A percentile compares a stretch with the other conserved stretches of the same genome.
phyloP scores from a whole-genome alignment of 2,888 invertebrate species.

The Clepsis dumicolana region DNA sequence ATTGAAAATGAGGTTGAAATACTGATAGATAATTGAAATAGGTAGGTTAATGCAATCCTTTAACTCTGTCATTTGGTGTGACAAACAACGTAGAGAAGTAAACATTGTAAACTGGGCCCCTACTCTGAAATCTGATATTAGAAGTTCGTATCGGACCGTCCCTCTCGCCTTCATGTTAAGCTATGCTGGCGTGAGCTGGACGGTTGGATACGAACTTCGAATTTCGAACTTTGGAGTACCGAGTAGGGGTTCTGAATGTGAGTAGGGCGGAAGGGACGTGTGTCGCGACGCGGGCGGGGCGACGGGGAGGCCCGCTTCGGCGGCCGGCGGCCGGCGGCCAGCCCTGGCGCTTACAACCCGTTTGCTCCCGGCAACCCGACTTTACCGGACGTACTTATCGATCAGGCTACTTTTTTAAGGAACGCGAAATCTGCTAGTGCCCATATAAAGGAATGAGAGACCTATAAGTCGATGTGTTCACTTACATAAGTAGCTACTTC shows the following conservation, averaged over 20 bases:
- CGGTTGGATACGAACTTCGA: too few relatives aligned
- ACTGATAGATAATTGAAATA: background rate
- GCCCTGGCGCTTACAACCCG: conserved; percentile 17
- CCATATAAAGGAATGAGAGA: too few relatives aligned
- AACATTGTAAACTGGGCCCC: background rate
- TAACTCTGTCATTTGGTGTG: background rate
- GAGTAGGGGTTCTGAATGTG: too few relatives aligned
- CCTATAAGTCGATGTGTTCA: too few relatives aligned
- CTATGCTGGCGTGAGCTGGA: too few relatives aligned
- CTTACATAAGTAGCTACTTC: too few relatives aligned
- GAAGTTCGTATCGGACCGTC: too few relatives aligned
- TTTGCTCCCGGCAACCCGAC: conserved; percentile 23
- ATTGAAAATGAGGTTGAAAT: background rate
- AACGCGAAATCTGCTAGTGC: conserved; percentile 4
- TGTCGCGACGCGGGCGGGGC: background rate
- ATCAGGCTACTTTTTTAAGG: conserved; percentile 3
- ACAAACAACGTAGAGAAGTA: background rate
- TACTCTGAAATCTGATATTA: too few relatives aligned
- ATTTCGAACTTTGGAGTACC: too few relatives aligned
- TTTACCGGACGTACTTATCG: conserved; percentile 10
- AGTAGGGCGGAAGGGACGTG: background rate
- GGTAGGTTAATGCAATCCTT: background rate
- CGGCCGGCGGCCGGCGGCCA: conserved; percentile 24
- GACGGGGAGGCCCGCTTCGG: background rate
- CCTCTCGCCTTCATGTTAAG: too few relatives aligned